Evolutionary conservation across 2,888 invertebrate genomes (phyloP).

Genomic region (Tethea ocularis): DNA sequence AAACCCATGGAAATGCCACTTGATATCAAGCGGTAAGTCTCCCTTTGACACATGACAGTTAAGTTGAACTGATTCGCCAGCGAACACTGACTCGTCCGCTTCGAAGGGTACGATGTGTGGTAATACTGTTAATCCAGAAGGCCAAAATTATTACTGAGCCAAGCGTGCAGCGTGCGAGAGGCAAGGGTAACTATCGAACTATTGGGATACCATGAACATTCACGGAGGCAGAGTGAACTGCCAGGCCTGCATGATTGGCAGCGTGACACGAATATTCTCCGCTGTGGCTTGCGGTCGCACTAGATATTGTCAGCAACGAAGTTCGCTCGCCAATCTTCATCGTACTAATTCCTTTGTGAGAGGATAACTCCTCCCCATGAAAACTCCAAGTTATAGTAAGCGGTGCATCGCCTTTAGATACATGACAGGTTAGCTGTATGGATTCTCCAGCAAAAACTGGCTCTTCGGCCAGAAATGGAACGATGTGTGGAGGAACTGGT

Average conservation of each 20-base stretch:
- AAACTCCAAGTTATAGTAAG: constrained; percentile 90
- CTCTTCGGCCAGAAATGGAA: constrained; percentile 85
- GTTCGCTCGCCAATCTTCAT: constrained; percentile 85
- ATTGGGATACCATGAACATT: constrained; percentile 86
- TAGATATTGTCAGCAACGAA: constrained; percentile 86
- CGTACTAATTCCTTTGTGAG: constrained; percentile 82
- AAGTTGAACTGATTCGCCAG: constrained; percentile 87
- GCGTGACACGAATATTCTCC: constrained; percentile 89
- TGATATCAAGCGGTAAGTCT: constrained; percentile 89
- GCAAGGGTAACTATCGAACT: constrained; percentile 53
- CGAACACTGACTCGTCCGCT: constrained; percentile 87
- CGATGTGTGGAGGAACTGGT: constrained; percentile 86
- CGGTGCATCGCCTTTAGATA: constrained; percentile 88
- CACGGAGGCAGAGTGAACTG: constrained; percentile 85
- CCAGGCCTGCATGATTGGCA: constrained; percentile 86
- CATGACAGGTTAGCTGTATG: constrained; percentile 85
- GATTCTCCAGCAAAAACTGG: constrained; percentile 86
- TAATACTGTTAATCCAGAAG: constrained; percentile 84
- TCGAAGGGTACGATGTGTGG: constrained; percentile 87
- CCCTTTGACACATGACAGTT: constrained; percentile 89
- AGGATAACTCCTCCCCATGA: constrained; percentile 84
- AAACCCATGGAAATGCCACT: constrained; percentile 89
- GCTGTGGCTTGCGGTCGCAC: constrained; percentile 85
- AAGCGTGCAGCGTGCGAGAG: constrained; percentile 80
- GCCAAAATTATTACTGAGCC: constrained; percentile 70